A percentile compares a stretch with the other conserved stretches of the same genome.
phyloP scores from a whole-genome alignment of 1,140 invertebrate genomes.

The Trichoplusia ni region DNA sequence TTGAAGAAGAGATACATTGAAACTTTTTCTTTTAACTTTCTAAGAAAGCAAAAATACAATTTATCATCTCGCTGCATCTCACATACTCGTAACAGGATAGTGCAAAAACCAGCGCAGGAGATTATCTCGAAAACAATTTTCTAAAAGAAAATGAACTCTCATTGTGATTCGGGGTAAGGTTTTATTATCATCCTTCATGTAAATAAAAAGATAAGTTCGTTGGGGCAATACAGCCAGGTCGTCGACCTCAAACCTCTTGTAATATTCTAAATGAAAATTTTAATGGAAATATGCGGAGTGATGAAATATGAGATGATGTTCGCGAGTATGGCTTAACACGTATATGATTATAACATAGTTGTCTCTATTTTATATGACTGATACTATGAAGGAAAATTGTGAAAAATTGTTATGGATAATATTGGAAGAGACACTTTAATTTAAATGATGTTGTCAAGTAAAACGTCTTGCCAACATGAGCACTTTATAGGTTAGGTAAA shows the following conservation, averaged over 20 bases:
- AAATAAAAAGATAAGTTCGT: constrained; percentile 26
- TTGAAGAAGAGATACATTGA: not conserved
- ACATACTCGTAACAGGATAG: constrained; percentile 13
- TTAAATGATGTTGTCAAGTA: too few species aligned
- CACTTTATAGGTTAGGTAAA: too few species aligned
- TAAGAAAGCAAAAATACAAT: not conserved
- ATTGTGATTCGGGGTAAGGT: constrained; percentile 19
- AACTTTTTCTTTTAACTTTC: not conserved
- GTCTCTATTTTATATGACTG: too few species aligned
- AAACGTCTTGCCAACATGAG: too few species aligned
- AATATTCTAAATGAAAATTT: constrained; percentile 25
- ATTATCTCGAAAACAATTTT: constrained; percentile 26
- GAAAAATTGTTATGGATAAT: too few species aligned
- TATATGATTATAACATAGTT: constrained; percentile 16
- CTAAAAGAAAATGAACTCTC: constrained; percentile 26
- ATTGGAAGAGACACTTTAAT: too few species aligned
- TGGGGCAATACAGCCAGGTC: not conserved
- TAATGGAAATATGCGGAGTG: constrained; percentile 13
- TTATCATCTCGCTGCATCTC: constrained; percentile 11
- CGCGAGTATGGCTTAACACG: constrained; percentile 4
- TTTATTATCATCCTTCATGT: constrained; percentile 27
- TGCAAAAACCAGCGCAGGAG: constrained; percentile 1
- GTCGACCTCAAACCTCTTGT: constrained; percentile 17
- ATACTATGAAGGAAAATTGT: too few species aligned
- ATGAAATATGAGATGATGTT: constrained; percentile 10